Percentiles rank a stretch among this genome's conserved stretches.
phyloP scores from a whole-genome alignment of 1,140 invertebrate genomes.

The Hermetia illucens region DNA sequence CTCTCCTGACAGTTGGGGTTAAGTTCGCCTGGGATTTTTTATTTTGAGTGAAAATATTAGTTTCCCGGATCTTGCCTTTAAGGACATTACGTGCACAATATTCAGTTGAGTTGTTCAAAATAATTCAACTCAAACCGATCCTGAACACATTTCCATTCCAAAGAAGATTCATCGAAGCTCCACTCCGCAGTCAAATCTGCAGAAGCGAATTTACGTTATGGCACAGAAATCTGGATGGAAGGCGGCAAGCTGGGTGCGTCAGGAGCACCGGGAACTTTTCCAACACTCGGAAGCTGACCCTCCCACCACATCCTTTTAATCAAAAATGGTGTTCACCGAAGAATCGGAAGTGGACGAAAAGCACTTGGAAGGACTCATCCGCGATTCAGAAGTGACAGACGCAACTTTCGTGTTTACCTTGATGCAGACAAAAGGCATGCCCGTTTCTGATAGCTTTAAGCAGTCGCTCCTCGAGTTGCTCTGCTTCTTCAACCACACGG shows the following conservation, averaged over 20 bases:
- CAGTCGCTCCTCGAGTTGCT: constrained; percentile 65
- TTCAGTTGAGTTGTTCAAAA: no score
- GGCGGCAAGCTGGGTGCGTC: constrained; percentile 69
- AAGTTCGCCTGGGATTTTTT: no score
- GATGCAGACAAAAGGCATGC: constrained; percentile 42
- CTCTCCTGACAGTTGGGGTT: no score
- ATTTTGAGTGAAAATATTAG: no score
- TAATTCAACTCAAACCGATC: no score
- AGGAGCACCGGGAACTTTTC: constrained; percentile 64
- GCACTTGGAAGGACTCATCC: constrained; percentile 47
- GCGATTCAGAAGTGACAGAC: constrained; percentile 47
- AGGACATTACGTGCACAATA: no score
- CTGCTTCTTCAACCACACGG: constrained; percentile 65
- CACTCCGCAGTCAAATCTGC: constrained; percentile 61
- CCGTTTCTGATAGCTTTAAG: constrained; percentile 43
- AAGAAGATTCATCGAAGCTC: constrained; percentile 54
- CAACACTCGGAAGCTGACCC: constrained; percentile 40
- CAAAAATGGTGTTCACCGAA: constrained; percentile 51
- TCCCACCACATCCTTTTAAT: constrained; percentile 50
- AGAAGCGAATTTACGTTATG: constrained; percentile 59
- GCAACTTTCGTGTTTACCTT: constrained; percentile 58
- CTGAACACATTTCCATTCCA: constrained; percentile 47
- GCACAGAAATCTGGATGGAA: constrained; percentile 74
- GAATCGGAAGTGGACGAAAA: constrained; percentile 41
- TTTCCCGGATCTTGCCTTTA: no score